These are phyloP conservation scores for Apis cerana DNA, from an alignment of 1,140 invertebrate genomes.

Conservation along the genomic window DNA sequence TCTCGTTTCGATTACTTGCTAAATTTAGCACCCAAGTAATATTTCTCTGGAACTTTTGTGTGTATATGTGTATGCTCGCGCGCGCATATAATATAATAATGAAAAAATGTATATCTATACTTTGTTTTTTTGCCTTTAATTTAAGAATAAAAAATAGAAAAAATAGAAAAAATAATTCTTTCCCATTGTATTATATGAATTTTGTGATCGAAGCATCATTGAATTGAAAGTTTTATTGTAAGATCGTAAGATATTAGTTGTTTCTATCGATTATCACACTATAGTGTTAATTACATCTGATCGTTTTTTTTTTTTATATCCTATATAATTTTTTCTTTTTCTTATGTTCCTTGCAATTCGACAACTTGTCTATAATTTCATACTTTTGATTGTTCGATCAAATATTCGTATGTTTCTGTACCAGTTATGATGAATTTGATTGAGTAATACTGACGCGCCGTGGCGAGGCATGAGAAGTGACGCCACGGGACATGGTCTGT, in stretches of 20 bases:
- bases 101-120: too few relatives aligned
- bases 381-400: not conserved
- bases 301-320: conserved; percentile 17
- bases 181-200: not conserved
- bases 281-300: conserved; percentile 42
- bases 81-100: conserved; percentile 19
- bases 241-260: conserved; percentile 19
- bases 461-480: conserved; percentile 68
- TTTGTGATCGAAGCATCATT: not conserved
- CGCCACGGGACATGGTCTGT: conserved; percentile 76
- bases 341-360: conserved; percentile 4
- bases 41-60: conserved; percentile 1
- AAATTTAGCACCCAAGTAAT: conserved; percentile 22
- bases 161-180: too few relatives aligned
- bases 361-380: not conserved
- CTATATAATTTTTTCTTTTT: not conserved
- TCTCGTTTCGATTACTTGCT: conserved; percentile 26
- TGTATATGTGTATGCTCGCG: too few relatives aligned
- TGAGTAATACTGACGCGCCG: conserved; percentile 73
- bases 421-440: conserved; percentile 78
- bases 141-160: too few relatives aligned
- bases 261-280: conserved; percentile 30
- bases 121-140: not conserved
- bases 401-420: conserved; percentile 58
- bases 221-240: conserved; percentile 41